Evolutionary conservation across 2,113 vertebrate species (phyloP).

Genomic region (Leptobrachium leishanense): DNA sequence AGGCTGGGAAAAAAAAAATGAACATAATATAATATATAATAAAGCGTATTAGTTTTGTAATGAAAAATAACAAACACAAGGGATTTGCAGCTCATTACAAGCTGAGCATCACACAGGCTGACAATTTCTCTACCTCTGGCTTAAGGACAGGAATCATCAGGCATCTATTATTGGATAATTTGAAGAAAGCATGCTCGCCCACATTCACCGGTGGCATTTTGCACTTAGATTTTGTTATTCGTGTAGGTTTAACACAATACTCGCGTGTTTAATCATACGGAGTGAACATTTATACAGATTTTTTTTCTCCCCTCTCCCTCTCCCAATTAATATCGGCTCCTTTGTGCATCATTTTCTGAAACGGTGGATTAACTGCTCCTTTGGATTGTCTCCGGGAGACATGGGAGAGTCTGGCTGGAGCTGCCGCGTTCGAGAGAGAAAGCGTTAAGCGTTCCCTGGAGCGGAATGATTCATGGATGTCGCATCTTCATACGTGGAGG

Average conservation of each 20-base stretch:
- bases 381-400: background rate
- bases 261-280: background rate
- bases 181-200: conserved; percentile 24
- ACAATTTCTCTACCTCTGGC: conserved; percentile 26
- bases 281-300: background rate
- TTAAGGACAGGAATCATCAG: conserved; percentile 28
- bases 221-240: conserved; percentile 1
- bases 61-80: conserved; percentile 33
- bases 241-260: background rate
- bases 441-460: background rate
- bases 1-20: conserved; percentile 16
- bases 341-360: background rate
- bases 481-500: conserved; percentile 1
- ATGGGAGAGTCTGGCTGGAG: background rate
- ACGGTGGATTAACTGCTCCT: background rate
- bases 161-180: conserved; percentile 30
- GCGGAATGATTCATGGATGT: conserved; percentile 8
- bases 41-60: conserved; percentile 37
- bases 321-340: background rate
- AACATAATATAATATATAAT: conserved; percentile 26
- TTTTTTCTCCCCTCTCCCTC: background rate
- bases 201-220: background rate
- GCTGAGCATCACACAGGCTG: background rate
- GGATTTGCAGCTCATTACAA: conserved; percentile 30
- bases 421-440: background rate